Conservation (phyloP, 2,888 invertebrate species). For the Temnothorax unifasciatus region DNA sequence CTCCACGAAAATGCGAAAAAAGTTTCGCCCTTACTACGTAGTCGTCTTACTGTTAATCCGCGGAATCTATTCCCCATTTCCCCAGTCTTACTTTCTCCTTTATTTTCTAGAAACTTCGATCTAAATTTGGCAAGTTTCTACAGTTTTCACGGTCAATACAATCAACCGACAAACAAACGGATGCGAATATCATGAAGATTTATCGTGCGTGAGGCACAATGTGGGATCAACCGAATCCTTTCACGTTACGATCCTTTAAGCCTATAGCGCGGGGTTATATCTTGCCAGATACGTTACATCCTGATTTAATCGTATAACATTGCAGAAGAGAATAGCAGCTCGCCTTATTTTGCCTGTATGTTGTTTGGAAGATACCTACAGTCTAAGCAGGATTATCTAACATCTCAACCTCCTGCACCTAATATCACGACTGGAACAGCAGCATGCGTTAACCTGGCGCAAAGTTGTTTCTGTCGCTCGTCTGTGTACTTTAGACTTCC, state of each 20-base stretch:
- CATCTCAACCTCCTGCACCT: conserved; percentile 19
- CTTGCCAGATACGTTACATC: background rate
- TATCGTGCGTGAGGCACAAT: background rate
- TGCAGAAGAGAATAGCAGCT: background rate
- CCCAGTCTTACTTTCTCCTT: conserved; percentile 21
- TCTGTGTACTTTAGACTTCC: conserved; percentile 18
- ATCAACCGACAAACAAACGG: background rate
- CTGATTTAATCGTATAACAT: background rate
- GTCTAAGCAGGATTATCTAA: conserved; percentile 33
- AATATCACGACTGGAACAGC: conserved; percentile 27
- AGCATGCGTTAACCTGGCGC: conserved; percentile 38
- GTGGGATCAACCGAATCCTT: background rate
- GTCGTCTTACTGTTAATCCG: conserved; percentile 28
- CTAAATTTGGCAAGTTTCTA: background rate
- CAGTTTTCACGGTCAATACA: conserved; percentile 35
- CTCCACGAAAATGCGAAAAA: background rate
- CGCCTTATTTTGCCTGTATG: background rate
- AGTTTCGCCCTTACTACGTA: conserved; percentile 7
- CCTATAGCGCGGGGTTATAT: background rate
- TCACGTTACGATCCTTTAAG: background rate
- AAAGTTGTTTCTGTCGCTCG: conserved; percentile 37
- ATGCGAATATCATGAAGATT: background rate
- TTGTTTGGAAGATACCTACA: conserved; percentile 1
- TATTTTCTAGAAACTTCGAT: conserved; percentile 15
- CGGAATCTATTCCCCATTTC: conserved; percentile 16